A percentile compares a stretch with the other conserved stretches of the same genome.
These are phyloP conservation scores for Drosophila rufa DNA, from an alignment of 1,140 invertebrate genomes.

Conservation along the genomic window DNA sequence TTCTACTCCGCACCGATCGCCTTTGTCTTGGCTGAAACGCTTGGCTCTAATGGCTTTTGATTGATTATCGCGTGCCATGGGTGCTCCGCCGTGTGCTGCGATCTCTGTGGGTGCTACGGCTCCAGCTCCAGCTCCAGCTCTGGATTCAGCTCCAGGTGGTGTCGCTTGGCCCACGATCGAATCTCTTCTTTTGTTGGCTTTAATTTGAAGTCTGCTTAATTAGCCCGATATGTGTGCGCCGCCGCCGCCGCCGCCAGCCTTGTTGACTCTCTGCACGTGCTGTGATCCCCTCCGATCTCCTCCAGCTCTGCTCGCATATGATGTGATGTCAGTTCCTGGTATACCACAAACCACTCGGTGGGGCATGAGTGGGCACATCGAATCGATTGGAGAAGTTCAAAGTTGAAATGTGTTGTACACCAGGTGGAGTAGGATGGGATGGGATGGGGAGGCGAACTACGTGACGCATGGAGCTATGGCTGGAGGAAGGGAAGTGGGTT, in stretches of 20 bases:
- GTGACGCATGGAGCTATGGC: slow-evolving; percentile 6
- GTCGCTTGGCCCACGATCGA: slow-evolving; percentile 73
- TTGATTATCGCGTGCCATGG: slow-evolving; percentile 82
- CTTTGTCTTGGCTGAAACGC: slow-evolving; percentile 59
- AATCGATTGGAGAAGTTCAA: slow-evolving; percentile 53
- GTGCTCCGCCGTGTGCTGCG: slow-evolving; percentile 14
- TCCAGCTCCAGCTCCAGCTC: slow-evolving; percentile 35
- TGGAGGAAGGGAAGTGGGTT: neutral
- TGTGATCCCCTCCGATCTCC: slow-evolving; percentile 55
- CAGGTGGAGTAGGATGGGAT: slow-evolving; percentile 25
- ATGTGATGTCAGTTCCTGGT: slow-evolving; percentile 49
- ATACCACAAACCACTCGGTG: slow-evolving; percentile 29
- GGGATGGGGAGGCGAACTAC: slow-evolving; percentile 7
- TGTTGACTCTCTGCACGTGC: slow-evolving; percentile 64
- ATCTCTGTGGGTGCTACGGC: slow-evolving; percentile 67
- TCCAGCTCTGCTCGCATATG: slow-evolving; percentile 2
- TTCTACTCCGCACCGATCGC: slow-evolving; percentile 71
- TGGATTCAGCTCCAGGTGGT: slow-evolving; percentile 50
- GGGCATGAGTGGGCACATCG: slow-evolving; percentile 50
- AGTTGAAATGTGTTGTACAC: slow-evolving; percentile 47
- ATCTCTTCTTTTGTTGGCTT: slow-evolving; percentile 55
- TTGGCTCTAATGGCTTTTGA: slow-evolving; percentile 83
- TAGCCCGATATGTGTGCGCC: slow-evolving; percentile 63
- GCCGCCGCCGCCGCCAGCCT: slow-evolving; percentile 20
- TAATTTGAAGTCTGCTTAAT: slow-evolving; percentile 79